Percentiles rank a stretch among this genome's conserved stretches.
Evolutionary conservation across 2,797 vertebrate genomes (phyloP).

Genomic region (Odontamblyopus lacepedii): DNA sequence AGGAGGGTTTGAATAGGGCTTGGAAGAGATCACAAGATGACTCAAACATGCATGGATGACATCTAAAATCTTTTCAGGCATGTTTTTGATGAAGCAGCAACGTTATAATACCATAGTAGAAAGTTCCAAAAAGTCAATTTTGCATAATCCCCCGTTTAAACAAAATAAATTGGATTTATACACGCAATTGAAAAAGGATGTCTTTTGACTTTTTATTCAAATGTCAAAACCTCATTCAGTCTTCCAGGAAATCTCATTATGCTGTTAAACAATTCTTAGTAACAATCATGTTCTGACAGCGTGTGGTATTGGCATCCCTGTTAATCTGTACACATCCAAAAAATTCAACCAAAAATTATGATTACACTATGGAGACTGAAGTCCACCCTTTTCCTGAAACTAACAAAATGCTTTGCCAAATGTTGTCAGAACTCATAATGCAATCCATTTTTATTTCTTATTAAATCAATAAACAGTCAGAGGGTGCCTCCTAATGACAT

Average conservation of each 20-base stretch:
- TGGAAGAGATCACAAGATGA: too few species aligned
- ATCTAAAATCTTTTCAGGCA: too few species aligned
- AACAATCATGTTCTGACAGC: not conserved
- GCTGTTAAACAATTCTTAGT: not conserved
- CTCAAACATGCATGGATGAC: too few species aligned
- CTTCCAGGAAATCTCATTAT: not conserved
- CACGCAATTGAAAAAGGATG: too few species aligned
- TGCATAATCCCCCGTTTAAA: too few species aligned
- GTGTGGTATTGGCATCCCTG: too few species aligned
- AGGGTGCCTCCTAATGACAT: not conserved
- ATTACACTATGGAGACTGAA: not conserved
- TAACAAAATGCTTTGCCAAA: not conserved
- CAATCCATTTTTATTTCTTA: not conserved
- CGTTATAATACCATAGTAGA: too few species aligned
- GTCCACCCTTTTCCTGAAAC: slow-evolving; percentile 4
- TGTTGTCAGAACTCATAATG: not conserved
- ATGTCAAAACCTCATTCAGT: not conserved
- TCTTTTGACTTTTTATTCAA: not conserved
- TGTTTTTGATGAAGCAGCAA: too few species aligned
- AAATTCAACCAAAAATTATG: not conserved
- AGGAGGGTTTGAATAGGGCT: too few species aligned
- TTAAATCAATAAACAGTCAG: not conserved
- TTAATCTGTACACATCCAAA: not conserved
- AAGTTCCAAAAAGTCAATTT: too few species aligned
- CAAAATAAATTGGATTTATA: too few species aligned